Evolutionary conservation across 1,140 invertebrate species (phyloP).

Genomic region (Saccostrea echinata): DNA sequence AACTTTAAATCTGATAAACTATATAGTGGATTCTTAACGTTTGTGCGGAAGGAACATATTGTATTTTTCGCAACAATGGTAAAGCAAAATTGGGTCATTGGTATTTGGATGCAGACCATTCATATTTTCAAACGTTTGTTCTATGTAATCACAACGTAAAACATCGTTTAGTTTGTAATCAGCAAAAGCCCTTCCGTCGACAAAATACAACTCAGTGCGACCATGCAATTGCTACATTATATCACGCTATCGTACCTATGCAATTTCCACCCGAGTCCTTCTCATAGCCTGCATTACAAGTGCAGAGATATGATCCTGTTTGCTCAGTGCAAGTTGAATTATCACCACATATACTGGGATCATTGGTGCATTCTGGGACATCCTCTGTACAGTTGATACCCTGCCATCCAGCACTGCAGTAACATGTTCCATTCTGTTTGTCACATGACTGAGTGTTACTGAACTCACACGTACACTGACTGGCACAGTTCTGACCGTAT

Average conservation of each 20-base stretch:
- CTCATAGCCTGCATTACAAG: conserved; percentile 42
- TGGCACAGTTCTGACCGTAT: conserved; percentile 63
- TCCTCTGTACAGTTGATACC: conserved; percentile 35
- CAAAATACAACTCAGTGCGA: too few species aligned
- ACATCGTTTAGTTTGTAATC: too few species aligned
- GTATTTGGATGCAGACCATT: too few species aligned
- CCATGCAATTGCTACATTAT: too few species aligned
- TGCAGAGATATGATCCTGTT: conserved; percentile 49
- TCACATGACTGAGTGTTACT: conserved; percentile 41
- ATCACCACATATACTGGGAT: conserved; percentile 22
- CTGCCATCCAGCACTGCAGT: conserved; percentile 47
- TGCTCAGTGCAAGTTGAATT: conserved; percentile 41
- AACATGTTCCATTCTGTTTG: conserved; percentile 47
- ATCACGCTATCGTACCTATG: not conserved
- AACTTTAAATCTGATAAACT: too few species aligned
- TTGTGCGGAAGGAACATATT: too few species aligned
- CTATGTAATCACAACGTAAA: too few species aligned
- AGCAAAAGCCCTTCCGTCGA: too few species aligned
- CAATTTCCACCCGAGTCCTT: not conserved
- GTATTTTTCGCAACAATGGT: too few species aligned
- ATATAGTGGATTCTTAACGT: too few species aligned
- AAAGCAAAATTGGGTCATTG: too few species aligned
- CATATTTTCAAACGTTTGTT: too few species aligned
- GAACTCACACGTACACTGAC: conserved; percentile 61
- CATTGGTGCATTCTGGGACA: conserved; percentile 40